Evolutionary conservation across 2,797 vertebrate genomes (phyloP).

Genomic region (Pitangus sulphuratus): DNA sequence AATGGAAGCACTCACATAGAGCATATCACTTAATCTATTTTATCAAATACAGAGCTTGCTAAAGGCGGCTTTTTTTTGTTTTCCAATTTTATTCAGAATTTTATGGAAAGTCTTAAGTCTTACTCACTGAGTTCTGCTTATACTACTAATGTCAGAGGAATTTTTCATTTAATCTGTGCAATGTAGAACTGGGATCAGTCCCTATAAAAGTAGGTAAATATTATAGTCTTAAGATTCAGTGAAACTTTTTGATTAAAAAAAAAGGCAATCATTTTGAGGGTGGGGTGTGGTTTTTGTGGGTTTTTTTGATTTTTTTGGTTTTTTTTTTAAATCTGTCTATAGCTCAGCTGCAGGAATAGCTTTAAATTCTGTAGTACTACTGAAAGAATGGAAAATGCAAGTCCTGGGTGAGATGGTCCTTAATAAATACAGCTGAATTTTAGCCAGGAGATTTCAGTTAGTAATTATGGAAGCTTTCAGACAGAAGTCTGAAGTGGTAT

Average conservation of each 20-base stretch:
- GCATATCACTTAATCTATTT: neutral
- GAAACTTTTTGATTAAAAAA: neutral
- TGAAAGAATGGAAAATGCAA: neutral
- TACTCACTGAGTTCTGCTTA: neutral
- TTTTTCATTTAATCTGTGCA: neutral
- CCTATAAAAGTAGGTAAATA: neutral
- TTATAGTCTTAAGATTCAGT: neutral
- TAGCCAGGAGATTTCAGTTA: neutral
- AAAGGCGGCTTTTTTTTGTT: neutral
- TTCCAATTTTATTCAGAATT: neutral
- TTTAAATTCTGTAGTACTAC: neutral
- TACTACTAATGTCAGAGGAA: neutral
- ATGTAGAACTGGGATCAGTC: neutral
- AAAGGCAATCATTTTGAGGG: fast-evolving
- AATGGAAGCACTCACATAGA: neutral
- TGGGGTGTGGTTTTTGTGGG: too few relatives aligned
- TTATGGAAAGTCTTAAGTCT: neutral
- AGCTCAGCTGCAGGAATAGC: neutral
- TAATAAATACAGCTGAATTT: neutral
- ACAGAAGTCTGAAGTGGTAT: neutral
- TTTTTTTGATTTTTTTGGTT: neutral
- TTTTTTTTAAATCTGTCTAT: neutral
- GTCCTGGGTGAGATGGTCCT: neutral
- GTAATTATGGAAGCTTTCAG: neutral
- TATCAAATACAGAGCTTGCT: neutral